A percentile compares a stretch with the other conserved stretches of the same genome.
Conservation (phyloP, 2,888 invertebrate species). For the Podabrus alpinus region DNA sequence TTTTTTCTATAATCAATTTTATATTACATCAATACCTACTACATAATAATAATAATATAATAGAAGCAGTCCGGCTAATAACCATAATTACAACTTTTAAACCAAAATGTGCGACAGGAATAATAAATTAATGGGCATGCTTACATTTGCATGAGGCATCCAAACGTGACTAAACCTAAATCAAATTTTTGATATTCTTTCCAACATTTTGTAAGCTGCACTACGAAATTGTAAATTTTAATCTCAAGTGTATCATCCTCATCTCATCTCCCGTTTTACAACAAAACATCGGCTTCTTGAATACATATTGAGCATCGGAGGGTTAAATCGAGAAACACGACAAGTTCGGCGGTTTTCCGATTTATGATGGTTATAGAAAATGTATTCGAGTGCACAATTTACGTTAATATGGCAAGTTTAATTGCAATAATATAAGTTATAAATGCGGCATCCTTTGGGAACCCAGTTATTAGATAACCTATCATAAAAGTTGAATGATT, state of each 20-base stretch:
- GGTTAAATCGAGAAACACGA: background rate
- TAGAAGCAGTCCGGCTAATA: background rate
- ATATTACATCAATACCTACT: no score
- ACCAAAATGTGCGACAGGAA: background rate
- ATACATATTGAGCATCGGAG: no score
- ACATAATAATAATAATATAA: no score
- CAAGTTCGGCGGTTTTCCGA: background rate
- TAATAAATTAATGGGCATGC: background rate
- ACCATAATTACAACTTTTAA: background rate
- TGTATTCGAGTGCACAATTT: background rate
- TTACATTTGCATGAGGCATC: no score
- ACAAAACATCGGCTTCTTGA: background rate
- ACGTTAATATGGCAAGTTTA: conserved; percentile 1
- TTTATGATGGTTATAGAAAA: background rate
- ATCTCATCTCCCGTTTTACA: background rate
- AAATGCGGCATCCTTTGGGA: background rate
- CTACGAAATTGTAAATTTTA: background rate
- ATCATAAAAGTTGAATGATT: conserved; percentile 2
- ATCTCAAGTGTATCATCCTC: background rate
- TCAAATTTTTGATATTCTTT: background rate
- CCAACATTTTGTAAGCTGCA: background rate
- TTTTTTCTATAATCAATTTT: no score
- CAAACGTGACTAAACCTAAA: background rate
- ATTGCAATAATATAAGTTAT: background rate
- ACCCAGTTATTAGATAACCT: background rate